phyloP scores from a whole-genome alignment of 2,113 vertebrate genomes.

The Etheostoma cragini region DNA sequence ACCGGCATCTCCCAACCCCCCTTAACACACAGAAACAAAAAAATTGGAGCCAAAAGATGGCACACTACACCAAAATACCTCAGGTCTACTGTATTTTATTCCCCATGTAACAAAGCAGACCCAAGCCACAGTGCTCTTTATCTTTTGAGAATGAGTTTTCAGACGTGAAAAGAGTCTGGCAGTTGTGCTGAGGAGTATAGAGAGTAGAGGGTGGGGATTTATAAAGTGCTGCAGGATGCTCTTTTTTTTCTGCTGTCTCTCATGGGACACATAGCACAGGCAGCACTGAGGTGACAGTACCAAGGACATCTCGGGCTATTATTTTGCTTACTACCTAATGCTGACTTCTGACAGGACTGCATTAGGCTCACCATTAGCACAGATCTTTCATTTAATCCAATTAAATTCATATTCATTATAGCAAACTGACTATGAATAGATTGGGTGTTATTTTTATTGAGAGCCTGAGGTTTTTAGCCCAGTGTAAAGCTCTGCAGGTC shows the following conservation, averaged over 20 bases:
- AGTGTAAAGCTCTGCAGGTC: not conserved
- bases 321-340: conserved; percentile 28
- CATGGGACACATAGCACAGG: conserved; percentile 70
- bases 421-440: conserved; percentile 17
- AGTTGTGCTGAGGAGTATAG: conserved; percentile 69
- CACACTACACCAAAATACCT: conserved; percentile 29
- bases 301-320: conserved; percentile 77
- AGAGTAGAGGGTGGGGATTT: conserved; percentile 65
- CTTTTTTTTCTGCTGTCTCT: conserved; percentile 72
- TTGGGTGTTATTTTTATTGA: not conserved
- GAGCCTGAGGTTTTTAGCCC: not conserved
- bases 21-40: conserved; percentile 36
- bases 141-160: conserved; percentile 29
- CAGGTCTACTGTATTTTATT: conserved; percentile 23
- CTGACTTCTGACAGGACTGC: conserved; percentile 48
- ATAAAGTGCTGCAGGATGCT: conserved; percentile 81
- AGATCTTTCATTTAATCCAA: conserved; percentile 14
- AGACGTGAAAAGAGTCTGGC: conserved; percentile 65
- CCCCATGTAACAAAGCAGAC: conserved; percentile 21
- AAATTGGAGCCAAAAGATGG: conserved; percentile 42
- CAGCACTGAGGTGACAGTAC: conserved; percentile 75
- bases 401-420: conserved; percentile 7
- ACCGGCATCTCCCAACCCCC: conserved; percentile 35
- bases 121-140: conserved; percentile 23
- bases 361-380: conserved; percentile 13